phyloP scores from a whole-genome alignment of 2,888 invertebrate genomes.

The Synanthedon vespiformis region DNA sequence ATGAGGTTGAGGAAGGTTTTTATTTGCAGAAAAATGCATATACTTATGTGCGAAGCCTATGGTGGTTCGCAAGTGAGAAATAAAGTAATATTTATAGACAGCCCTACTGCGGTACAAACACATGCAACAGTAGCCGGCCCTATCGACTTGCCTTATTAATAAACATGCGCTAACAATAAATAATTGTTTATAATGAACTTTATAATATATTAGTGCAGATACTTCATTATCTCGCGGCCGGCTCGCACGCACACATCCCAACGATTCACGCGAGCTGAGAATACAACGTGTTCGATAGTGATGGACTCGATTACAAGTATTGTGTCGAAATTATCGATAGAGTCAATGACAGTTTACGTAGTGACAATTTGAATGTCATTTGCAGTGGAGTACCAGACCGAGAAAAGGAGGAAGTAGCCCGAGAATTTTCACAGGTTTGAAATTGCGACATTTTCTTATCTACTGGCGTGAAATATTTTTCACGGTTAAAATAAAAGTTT shows the following conservation, averaged over 20 bases:
- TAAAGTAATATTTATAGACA: slow-evolving; percentile 1
- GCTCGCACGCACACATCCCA: slow-evolving; percentile 46
- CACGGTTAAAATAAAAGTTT: too few relatives aligned
- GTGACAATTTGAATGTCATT: too few relatives aligned
- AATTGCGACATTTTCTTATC: too few relatives aligned
- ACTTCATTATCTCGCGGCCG: slow-evolving; percentile 62
- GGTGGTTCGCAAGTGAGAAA: too few relatives aligned
- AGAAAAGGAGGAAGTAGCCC: too few relatives aligned
- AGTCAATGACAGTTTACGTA: too few relatives aligned
- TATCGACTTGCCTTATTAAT: slow-evolving; percentile 63
- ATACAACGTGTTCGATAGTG: neutral
- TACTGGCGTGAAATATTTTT: too few relatives aligned
- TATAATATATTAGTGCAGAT: slow-evolving; percentile 70
- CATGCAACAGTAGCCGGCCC: slow-evolving; percentile 52
- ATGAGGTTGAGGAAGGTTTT: too few relatives aligned
- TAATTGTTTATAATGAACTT: slow-evolving; percentile 72
- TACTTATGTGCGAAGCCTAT: too few relatives aligned
- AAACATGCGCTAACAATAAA: slow-evolving; percentile 71
- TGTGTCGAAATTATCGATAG: slow-evolving; percentile 6
- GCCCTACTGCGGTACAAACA: slow-evolving; percentile 21
- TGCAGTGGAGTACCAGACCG: too few relatives aligned
- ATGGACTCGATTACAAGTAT: neutral
- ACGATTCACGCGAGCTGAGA: slow-evolving; percentile 14
- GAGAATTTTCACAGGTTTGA: too few relatives aligned
- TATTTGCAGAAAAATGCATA: too few relatives aligned